Conservation (phyloP, 2,888 invertebrate genomes). For the Hypolimnas misippus region DNA sequence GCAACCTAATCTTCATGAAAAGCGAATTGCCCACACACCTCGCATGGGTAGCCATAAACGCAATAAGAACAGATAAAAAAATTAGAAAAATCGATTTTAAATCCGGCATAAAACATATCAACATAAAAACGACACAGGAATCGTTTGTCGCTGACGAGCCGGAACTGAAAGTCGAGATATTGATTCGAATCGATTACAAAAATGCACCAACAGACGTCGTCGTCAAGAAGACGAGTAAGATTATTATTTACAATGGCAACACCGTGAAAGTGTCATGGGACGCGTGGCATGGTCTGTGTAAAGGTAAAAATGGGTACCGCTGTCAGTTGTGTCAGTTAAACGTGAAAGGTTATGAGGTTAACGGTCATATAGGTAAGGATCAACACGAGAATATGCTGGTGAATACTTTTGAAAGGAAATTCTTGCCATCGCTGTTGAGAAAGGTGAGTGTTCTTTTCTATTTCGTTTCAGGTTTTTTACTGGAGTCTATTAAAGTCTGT, state of each 20-base stretch:
- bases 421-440: constrained; percentile 43
- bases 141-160: constrained; percentile 31
- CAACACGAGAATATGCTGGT: constrained; percentile 36
- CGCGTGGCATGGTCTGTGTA: constrained; percentile 43
- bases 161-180: constrained; percentile 37
- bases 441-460: too few relatives aligned
- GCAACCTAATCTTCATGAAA: constrained; percentile 50
- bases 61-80: constrained; percentile 24
- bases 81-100: constrained; percentile 30
- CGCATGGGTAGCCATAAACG: constrained; percentile 42
- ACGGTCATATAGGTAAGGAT: constrained; percentile 29
- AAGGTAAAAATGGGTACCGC: constrained; percentile 19
- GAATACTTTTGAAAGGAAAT: constrained; percentile 35
- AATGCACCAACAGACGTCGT: background rate
- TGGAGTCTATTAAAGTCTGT: too few relatives aligned
- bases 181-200: constrained; percentile 21
- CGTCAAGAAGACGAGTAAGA: constrained; percentile 39
- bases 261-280: constrained; percentile 45
- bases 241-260: constrained; percentile 35
- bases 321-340: constrained; percentile 41
- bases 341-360: constrained; percentile 33
- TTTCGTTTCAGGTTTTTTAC: too few relatives aligned
- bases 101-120: constrained; percentile 35
- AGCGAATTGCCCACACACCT: constrained; percentile 43
- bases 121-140: constrained; percentile 38